Conservation (phyloP, 2,113 vertebrate species). For the Gadus macrocephalus region DNA sequence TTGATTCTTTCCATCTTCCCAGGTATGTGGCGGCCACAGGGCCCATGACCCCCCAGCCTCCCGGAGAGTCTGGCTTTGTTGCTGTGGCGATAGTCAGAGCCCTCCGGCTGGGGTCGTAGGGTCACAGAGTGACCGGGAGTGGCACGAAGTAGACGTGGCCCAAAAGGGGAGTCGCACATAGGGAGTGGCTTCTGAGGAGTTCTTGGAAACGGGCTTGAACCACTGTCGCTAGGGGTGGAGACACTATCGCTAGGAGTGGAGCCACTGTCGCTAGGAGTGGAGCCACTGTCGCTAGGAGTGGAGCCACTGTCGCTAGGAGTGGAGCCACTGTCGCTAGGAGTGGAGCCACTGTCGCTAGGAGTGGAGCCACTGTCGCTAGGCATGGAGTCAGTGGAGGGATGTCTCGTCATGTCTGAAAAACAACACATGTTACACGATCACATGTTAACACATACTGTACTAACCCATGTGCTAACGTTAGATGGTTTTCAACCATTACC, state of each 20-base stretch:
- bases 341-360: conserved; percentile 71
- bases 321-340: conserved; percentile 61
- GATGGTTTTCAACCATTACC: background rate
- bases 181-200: conserved; percentile 72
- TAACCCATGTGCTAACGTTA: background rate
- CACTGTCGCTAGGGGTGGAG: conserved; percentile 22
- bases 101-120: conserved; percentile 85
- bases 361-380: conserved; percentile 63
- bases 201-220: conserved; percentile 68
- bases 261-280: conserved; percentile 64
- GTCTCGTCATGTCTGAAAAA: conserved; percentile 70
- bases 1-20: conserved; percentile 79
- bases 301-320: conserved; percentile 64
- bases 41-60: conserved; percentile 62
- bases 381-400: conserved; percentile 71
- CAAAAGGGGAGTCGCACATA: conserved; percentile 62
- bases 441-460: background rate
- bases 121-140: conserved; percentile 52
- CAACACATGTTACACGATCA: background rate
- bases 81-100: conserved; percentile 63
- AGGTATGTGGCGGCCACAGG: conserved; percentile 55
- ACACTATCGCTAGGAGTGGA: no score
- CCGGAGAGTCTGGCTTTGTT: conserved; percentile 60
- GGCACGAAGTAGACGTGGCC: conserved; percentile 61
- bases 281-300: conserved; percentile 47